These are phyloP conservation scores for Epinephelus moara DNA, from an alignment of 2,113 vertebrate genomes.

Conservation along the genomic window DNA sequence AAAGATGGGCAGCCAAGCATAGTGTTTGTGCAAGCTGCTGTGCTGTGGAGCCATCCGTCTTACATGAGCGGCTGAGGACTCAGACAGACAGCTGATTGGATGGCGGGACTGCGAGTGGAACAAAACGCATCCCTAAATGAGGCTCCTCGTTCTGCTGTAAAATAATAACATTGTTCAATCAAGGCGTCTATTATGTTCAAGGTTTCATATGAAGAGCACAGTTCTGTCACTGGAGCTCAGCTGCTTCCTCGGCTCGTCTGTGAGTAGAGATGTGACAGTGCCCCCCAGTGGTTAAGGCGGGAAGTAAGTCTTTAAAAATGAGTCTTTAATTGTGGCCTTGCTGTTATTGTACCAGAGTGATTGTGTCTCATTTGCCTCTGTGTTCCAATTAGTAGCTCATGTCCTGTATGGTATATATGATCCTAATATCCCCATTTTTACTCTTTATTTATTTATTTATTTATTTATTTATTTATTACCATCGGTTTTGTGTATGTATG, in stretches of 20 bases:
- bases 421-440: not conserved
- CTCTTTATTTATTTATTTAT: too few relatives aligned
- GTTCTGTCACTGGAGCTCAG: slow-evolving; percentile 2
- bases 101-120: slow-evolving; percentile 7
- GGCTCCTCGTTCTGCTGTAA: not conserved
- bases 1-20: slow-evolving; percentile 39
- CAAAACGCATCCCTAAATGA: slow-evolving; percentile 24
- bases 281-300: slow-evolving; percentile 66
- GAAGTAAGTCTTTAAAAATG: not conserved
- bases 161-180: slow-evolving; percentile 25
- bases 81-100: slow-evolving; percentile 26
- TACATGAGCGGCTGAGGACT: slow-evolving; percentile 29
- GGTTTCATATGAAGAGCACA: not conserved
- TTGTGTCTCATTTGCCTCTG: not conserved
- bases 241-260: not conserved
- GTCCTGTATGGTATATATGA: too few relatives aligned
- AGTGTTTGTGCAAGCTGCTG: slow-evolving; percentile 45
- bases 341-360: not conserved
- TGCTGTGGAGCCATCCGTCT: slow-evolving; percentile 40
- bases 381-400: not conserved
- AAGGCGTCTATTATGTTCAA: not conserved
- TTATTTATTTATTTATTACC: too few relatives aligned
- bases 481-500: too few relatives aligned
- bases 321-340: not conserved
- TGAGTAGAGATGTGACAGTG: slow-evolving; percentile 55